These are phyloP conservation scores for Prostheceraeus crozeri DNA, from an alignment of 2,888 invertebrate genomes.

Conservation along the genomic window DNA sequence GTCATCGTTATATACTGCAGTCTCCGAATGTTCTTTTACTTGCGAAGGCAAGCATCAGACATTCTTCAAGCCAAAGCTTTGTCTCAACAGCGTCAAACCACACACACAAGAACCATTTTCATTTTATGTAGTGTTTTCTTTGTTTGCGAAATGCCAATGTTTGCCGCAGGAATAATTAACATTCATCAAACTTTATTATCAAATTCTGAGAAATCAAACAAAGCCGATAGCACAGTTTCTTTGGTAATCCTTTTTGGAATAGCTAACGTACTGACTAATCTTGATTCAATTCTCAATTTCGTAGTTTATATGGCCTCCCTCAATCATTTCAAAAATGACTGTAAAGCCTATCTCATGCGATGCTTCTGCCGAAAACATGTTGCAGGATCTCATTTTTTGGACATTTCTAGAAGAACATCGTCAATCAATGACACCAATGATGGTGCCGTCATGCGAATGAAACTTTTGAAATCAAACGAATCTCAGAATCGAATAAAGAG, in stretches of 20 bases:
- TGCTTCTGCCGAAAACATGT: too few relatives aligned
- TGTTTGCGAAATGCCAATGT: conserved; percentile 35
- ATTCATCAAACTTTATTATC: conserved; percentile 3
- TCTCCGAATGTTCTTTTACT: conserved; percentile 4
- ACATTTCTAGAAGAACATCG: too few relatives aligned
- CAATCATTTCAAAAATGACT: too few relatives aligned
- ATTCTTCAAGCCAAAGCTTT: not conserved
- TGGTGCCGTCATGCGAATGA: too few relatives aligned
- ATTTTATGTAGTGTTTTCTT: conserved; percentile 31
- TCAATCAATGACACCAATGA: too few relatives aligned
- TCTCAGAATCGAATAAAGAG: too few relatives aligned
- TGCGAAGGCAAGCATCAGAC: too few relatives aligned
- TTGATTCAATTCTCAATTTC: conserved; percentile 34
- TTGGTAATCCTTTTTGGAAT: conserved; percentile 19
- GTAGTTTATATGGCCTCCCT: too few relatives aligned
- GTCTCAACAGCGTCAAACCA: not conserved
- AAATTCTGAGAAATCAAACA: not conserved
- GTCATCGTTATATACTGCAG: conserved; percentile 27
- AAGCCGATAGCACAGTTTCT: not conserved
- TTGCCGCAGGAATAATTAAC: conserved; percentile 28
- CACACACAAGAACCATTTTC: conserved; percentile 18
- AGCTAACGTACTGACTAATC: conserved; percentile 34
- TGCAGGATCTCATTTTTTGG: too few relatives aligned
- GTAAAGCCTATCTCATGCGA: too few relatives aligned
- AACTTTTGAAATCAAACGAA: too few relatives aligned